Percentiles rank a stretch among this genome's conserved stretches.
Evolutionary conservation across 2,113 vertebrate genomes (phyloP).

Genomic region (Colaptes auratus): DNA sequence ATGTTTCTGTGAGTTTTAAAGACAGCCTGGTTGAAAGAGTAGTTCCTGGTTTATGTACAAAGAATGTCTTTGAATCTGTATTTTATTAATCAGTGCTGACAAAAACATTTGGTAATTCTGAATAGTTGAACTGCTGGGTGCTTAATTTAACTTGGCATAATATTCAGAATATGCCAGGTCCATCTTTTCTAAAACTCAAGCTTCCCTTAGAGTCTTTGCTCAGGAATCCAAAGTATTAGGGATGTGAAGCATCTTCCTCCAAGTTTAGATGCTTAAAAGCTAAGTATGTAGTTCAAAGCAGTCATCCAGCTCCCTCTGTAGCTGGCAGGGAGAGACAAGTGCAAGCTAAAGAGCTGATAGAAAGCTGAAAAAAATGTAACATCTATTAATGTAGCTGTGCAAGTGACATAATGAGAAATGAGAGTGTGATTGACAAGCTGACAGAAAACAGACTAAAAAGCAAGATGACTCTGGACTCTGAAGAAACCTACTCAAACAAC

Average conservation of each 20-base stretch:
- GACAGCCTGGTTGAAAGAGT: not conserved
- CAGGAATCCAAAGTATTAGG: not conserved
- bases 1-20: not conserved
- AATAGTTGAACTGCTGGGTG: not conserved
- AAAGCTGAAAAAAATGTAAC: not conserved
- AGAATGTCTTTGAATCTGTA: not conserved
- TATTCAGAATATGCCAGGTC: not conserved
- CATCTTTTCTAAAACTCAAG: not conserved
- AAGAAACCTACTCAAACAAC: not conserved
- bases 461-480: not conserved
- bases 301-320: conserved; percentile 50
- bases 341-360: conserved; percentile 7
- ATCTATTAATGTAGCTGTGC: conserved; percentile 23
- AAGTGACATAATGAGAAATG: not conserved
- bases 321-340: conserved; percentile 38
- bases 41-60: not conserved
- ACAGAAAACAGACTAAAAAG: conserved; percentile 1
- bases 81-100: conserved; percentile 14
- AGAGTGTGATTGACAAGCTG: not conserved
- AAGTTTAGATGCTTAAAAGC: conserved; percentile 4
- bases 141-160: not conserved
- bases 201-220: not conserved
- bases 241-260: not conserved
- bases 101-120: not conserved
- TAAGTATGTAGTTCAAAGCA: not conserved